phyloP scores from a whole-genome alignment of 2,113 vertebrate species.

The Osmerus mordax region DNA sequence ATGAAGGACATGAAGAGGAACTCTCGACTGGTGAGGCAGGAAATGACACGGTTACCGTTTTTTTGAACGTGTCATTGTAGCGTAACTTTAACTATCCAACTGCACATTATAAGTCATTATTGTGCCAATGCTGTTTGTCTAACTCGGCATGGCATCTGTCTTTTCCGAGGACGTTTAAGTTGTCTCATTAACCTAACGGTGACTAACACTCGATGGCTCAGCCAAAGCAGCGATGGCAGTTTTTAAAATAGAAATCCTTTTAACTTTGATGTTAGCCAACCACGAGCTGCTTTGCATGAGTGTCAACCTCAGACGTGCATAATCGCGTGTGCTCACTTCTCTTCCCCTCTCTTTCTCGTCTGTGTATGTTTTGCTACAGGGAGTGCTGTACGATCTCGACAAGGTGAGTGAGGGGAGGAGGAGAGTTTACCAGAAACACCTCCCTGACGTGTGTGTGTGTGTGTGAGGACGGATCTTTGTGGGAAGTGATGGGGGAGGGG shows the following conservation, averaged over 20 bases:
- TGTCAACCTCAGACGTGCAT: constrained; percentile 8
- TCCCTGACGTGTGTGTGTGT: background rate
- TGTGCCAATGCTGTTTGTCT: no score
- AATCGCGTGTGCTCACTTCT: constrained; percentile 19
- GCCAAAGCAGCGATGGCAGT: background rate
- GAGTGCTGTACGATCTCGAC: constrained; percentile 95
- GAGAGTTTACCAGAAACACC: background rate
- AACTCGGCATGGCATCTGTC: no score
- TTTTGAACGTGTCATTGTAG: no score
- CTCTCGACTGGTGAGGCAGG: constrained; percentile 88
- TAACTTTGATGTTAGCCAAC: constrained; percentile 20
- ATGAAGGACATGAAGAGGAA: constrained; percentile 98
- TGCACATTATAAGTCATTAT: no score
- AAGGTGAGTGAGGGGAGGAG: constrained; percentile 78
- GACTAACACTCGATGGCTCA: no score
- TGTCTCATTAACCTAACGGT: no score
- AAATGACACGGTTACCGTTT: background rate
- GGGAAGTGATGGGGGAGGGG: background rate
- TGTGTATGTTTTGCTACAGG: constrained; percentile 72
- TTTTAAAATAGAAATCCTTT: constrained; percentile 15
- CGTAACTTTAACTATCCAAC: no score
- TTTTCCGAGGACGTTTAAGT: no score
- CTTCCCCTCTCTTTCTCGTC: background rate
- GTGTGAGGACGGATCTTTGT: constrained; percentile 20
- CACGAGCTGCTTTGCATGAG: constrained; percentile 20